Evolutionary conservation across 2,797 vertebrate species (phyloP), one percentile per base, ranked within the genome.

Genomic region (Periparus ater): DNA sequence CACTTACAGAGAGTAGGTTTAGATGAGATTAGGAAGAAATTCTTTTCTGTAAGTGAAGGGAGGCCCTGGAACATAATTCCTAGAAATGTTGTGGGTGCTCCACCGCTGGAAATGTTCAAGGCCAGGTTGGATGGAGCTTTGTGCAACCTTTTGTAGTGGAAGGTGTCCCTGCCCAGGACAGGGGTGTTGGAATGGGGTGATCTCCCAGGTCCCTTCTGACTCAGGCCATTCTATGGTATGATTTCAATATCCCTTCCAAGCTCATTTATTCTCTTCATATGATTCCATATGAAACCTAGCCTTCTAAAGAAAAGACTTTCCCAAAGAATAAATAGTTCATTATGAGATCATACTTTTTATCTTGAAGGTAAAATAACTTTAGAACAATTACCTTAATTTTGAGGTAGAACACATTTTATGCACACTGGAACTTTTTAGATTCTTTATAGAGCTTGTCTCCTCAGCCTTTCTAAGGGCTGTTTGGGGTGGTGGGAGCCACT

Each of bases 101-200:
- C 20, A 65, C 13, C 8, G 1, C 29, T 58, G 15, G 29, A 10
- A 27, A 4, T 32, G 21, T 17, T 45, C 29, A 34, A 76, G 17
- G 20, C 9, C 13, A 34, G 44, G 10, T 2, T 77, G 45, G 20
- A 38, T n/a, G 29, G 25, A 9, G 5, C 12, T 65, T n/a, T 58
- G 15, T 23, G n/a, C 18, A 71, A 1, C 8, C 6, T 27, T 32
- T 10, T 38, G 5, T 19, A 26, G 12, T 26, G 25, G 7, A n/a
- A 51, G 4, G 2, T 40, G 17, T 50, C 20, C 29, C 27, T 76
- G 23, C 17, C 17, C 8, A 26, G 11, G 17, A 16, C 38, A 34
- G 25, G 13, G 21, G 9, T 8, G 9, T 12, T 65, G 20, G 14
- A 63, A 63, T 0, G 0, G 32, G 16, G 10, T 27, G n/a, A 84